These are phyloP conservation scores for Hemitrygon akajei DNA, from an alignment of 2,797 vertebrate genomes.

Conservation along the genomic window DNA sequence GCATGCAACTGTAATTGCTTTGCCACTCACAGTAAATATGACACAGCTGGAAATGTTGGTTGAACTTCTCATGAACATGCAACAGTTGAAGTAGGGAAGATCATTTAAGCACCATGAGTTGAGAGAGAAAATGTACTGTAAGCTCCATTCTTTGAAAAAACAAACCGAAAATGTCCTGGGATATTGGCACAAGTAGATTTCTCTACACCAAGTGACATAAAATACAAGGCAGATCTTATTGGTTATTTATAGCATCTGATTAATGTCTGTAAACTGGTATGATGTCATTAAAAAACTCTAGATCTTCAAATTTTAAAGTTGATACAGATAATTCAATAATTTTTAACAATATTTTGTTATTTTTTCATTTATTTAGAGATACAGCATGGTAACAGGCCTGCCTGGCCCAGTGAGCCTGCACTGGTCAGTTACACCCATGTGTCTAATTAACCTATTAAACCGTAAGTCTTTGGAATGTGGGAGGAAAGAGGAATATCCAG, in stretches of 20 bases:
- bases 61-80: not conserved
- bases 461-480: too few relatives aligned
- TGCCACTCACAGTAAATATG: constrained; percentile 7
- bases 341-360: not conserved
- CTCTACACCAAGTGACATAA: not conserved
- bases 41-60: not conserved
- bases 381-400: too few relatives aligned
- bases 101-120: not conserved
- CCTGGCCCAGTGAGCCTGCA: too few relatives aligned
- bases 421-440: too few relatives aligned
- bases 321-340: not conserved
- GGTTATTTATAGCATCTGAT: not conserved
- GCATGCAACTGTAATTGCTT: constrained; percentile 24
- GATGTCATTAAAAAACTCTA: not conserved
- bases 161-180: not conserved
- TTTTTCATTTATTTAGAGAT: not conserved
- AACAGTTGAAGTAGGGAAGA: not conserved
- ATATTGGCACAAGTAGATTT: not conserved
- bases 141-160: not conserved
- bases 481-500: too few relatives aligned
- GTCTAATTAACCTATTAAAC: too few relatives aligned
- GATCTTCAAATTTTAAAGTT: not conserved
- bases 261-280: not conserved
- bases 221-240: not conserved
- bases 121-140: not conserved